Evolutionary conservation across 2,113 vertebrate species (phyloP), one percentile per base, ranked within the genome.

Genomic region (Xiphorhynchus elegans): DNA sequence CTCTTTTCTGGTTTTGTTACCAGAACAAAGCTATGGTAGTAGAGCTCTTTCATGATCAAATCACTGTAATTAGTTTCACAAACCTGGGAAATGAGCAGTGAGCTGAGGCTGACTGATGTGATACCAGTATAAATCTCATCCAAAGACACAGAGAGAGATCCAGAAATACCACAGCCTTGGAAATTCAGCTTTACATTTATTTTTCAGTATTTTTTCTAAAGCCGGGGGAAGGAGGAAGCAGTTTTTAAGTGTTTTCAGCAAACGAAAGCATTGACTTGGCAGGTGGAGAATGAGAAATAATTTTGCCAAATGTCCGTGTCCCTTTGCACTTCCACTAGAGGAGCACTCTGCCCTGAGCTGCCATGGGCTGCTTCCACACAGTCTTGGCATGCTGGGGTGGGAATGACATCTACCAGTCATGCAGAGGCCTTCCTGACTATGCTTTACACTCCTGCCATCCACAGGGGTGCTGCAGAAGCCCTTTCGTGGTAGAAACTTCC

Each of bases 61-160:
- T 47, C 60, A 40, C 82, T 90, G 2, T 90, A 93, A 92, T 68
- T 89, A 77, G 49, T 86, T 96, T 93, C 59, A 60, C 75, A 95
- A 90, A 88, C 64, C 60, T 92, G 56, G 56, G 68, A 88, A 77
- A 68, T 79, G 55, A 89, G 63, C 90, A 29, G 47, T 17, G 90
- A 81, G 60, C 67, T 87, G 69, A 68, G 40, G 25, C 33, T 87
- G 83, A 88, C 40, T 86, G 68, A 67, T 78, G 63, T 87, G 78
- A 63, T 75, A 91, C 84, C 46, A 15, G 5, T 62, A 50, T 85
- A 84, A 95, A 92, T 93, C 75, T 93, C 68, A 64, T 84, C 64
- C 33, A 20, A 52, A 85, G 67, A 62, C 72, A 39, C 35, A 73
- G 63, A 90, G 59, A 39, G 17, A 70, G 25, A 35, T 8, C 59